A percentile compares a stretch with the other conserved stretches of the same genome.
Evolutionary conservation across 2,888 invertebrate species (phyloP).

Genomic region (Scaptomyza caliginosa): DNA sequence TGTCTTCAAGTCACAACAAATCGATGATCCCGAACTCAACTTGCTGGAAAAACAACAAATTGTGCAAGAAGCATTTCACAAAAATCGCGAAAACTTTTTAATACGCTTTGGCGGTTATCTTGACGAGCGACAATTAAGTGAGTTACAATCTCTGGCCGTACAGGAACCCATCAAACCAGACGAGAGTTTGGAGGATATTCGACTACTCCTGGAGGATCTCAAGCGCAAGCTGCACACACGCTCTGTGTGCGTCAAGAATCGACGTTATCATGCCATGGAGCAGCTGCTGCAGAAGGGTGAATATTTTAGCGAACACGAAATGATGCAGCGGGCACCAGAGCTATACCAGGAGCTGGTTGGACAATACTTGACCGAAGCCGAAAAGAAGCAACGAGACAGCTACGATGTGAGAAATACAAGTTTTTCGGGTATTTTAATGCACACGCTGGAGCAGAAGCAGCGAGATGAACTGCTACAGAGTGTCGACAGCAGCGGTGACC

Average conservation of each 20-base stretch:
- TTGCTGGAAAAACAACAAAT: constrained; percentile 89
- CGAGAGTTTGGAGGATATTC: constrained; percentile 85
- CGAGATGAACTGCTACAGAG: constrained; percentile 86
- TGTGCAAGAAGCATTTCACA: constrained; percentile 87
- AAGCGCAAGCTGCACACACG: constrained; percentile 85
- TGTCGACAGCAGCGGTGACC: constrained; percentile 19
- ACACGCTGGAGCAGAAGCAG: constrained; percentile 91
- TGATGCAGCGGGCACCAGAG: constrained; percentile 96
- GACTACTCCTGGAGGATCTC: constrained; percentile 87
- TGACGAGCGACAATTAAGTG: constrained; percentile 87
- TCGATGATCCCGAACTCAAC: constrained; percentile 90
- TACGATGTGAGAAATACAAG: constrained; percentile 86
- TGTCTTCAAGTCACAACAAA: constrained; percentile 92
- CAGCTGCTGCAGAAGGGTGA: constrained; percentile 86
- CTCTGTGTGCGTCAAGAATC: constrained; percentile 88
- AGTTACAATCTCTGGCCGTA: constrained; percentile 86
- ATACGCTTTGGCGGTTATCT: constrained; percentile 91
- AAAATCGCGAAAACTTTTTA: constrained; percentile 89
- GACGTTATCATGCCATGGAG: constrained; percentile 92
- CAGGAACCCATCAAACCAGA: constrained; percentile 55
- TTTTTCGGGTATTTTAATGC: constrained; percentile 91
- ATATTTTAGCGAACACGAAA: constrained; percentile 96
- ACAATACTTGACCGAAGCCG: constrained; percentile 91
- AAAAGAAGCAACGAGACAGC: constrained; percentile 88
- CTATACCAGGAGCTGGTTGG: constrained; percentile 96